Evolutionary conservation across 2,888 invertebrate genomes (phyloP), one percentile per base, ranked within the genome.

Genomic region (Drosophila anceps): DNA sequence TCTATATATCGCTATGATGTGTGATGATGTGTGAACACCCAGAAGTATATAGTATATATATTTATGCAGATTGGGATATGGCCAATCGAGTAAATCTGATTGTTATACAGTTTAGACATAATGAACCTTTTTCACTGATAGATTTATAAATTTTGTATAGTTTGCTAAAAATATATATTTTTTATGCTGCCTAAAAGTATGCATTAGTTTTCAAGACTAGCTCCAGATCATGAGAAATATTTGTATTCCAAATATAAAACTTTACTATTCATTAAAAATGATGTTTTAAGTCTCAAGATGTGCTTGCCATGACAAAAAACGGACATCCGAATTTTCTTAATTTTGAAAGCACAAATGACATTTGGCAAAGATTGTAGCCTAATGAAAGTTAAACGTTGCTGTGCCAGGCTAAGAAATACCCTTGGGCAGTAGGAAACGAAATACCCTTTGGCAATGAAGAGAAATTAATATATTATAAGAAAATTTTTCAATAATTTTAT

Each of bases 351-450:
- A 62, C 67, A 73, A 75, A 53, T 68, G 60, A 43, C 73, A 70
- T 71, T 76, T 79, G 76, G 65, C 76, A 71, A 53, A 50, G 48
- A 29, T 51, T 54, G 43, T 24, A 44, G 37, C 27, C 57, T 54
- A 43, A 29, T 18, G 20, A 33, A 67, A 51, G 9, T 55, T n/a
- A 29, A 3, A 18, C 24, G 13, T 7, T 18, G 1, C 24, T 5
- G 12, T 46, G 2, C 1, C 7, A 0, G 15, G 15, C 62, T 60
- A 27, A 31, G 37, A 61, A 57, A 65, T 44, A 69, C 54, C 33
- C 50, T 51, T 5, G 24, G 9, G 2, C 10, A 35, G 1, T 10
- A 13, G 27, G n/a, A 54, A 20, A 31, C 0, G 7, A 1, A 33
- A 27, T 0, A 1, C 10, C 29, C 5, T 15, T 12, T 46, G 13